A percentile compares a stretch with the other conserved stretches of the same genome.
Conservation (phyloP, 53 echinoderm and acorn worm genomes). For the Arbacia lixula region DNA sequence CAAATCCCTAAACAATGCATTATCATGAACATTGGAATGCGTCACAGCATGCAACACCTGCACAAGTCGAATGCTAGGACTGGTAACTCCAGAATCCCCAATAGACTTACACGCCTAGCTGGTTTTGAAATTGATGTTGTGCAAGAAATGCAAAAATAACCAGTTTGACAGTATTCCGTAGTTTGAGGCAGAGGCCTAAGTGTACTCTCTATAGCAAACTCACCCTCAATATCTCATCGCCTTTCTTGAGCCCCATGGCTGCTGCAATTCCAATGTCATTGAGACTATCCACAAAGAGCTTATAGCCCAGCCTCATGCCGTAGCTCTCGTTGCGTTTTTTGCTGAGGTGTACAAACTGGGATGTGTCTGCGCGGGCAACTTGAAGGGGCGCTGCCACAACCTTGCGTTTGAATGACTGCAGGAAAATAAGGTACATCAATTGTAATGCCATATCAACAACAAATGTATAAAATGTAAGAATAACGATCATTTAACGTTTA, state of each 20-base stretch:
- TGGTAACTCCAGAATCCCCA: too few relatives aligned
- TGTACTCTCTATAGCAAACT: conserved; percentile 52
- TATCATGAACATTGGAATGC: too few relatives aligned
- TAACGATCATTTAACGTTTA: not conserved
- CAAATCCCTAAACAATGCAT: too few relatives aligned
- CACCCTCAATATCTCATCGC: conserved; percentile 82
- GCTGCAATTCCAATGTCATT: conserved; percentile 83
- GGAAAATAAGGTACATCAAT: too few relatives aligned
- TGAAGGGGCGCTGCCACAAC: not conserved
- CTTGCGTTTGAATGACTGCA: conserved; percentile 49
- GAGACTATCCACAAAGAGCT: conserved; percentile 83
- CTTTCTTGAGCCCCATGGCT: conserved; percentile 71
- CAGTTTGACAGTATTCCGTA: too few relatives aligned
- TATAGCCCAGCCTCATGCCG: conserved; percentile 89
- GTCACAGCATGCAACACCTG: too few relatives aligned
- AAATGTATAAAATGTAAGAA: not conserved
- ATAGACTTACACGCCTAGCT: not conserved
- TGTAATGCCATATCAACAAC: too few relatives aligned
- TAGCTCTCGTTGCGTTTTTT: conserved; percentile 88
- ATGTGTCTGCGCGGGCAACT: not conserved
- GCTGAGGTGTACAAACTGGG: conserved; percentile 51
- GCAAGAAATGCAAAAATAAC: not conserved
- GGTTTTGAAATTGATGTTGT: not conserved
- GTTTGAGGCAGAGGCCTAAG: too few relatives aligned
- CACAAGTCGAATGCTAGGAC: too few relatives aligned